Percentiles rank a stretch among this genome's conserved stretches.
Conservation (phyloP, 2,113 vertebrate species). For the Strigops habroptila region DNA sequence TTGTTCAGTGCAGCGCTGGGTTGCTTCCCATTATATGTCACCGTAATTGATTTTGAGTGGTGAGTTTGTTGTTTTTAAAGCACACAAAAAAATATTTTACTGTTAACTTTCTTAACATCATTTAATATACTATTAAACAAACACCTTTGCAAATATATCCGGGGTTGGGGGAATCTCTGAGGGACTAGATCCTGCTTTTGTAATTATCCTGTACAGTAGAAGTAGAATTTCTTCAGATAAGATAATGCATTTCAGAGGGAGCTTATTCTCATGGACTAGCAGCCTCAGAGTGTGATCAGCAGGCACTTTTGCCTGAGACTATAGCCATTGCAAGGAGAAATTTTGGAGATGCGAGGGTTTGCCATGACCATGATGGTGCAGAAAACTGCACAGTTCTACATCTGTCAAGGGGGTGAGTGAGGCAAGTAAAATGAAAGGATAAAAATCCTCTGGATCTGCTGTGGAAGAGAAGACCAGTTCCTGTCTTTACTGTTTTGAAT, state of each 20-base stretch:
- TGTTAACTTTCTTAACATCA: background rate
- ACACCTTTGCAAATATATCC: background rate
- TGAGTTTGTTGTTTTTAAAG: background rate
- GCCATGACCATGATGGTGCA: background rate
- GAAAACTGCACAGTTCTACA: background rate
- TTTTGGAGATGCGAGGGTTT: background rate
- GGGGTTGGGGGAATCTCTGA: accelerated
- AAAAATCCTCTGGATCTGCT: background rate
- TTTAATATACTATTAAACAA: background rate
- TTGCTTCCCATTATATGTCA: background rate
- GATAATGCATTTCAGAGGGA: background rate
- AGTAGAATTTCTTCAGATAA: background rate
- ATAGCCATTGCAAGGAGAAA: background rate
- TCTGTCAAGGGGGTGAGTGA: background rate
- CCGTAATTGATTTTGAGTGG: background rate
- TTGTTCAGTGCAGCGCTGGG: background rate
- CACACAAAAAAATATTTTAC: background rate
- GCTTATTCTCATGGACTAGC: background rate
- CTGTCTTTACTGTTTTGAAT: background rate
- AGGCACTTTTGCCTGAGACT: background rate
- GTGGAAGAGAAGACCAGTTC: background rate
- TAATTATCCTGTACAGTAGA: background rate
- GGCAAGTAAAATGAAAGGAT: background rate
- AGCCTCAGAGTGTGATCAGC: background rate
- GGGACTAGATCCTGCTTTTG: background rate